Base-by-base conservation (phyloP, 1,140 invertebrate genomes). In the Heliconius hermathena region DNA sequence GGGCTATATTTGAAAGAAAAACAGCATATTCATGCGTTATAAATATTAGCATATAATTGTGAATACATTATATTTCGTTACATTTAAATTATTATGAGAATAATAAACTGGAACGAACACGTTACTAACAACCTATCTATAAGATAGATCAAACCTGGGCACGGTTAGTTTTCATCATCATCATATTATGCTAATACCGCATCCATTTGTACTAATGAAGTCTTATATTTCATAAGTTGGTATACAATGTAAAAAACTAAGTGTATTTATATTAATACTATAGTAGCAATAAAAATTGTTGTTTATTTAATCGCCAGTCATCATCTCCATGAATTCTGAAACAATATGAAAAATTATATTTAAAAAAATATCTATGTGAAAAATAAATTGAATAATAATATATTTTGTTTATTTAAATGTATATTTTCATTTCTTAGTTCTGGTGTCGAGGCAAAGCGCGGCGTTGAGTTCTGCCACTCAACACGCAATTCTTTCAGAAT, bases 261-360 rank as follows among this genome's bases (percentile, higher is more conserved):
- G 84, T 77, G 83, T 89, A 88, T 80, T 33, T 66, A 26, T 29
- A 18, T 87, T 91, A 90, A 89, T 91, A 90, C 87, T 93, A 88
- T 86, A 76, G 22, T 66, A 66, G 29, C 22, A 66, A 22, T 66
- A 29, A 26, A 1, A 66, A 76, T 74, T 76, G 76, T 78, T 76
- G 74, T 77, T 57, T 78, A 72, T 90, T 96, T 96, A 97, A 93
- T 97, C 97, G 89, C 97, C 97, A 90, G 97, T 97, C 97, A 97
- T 97, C 97, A 97, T 97, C 90, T 97, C 97, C 97, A 97, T 97
- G 94, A 97, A 97, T 95, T 97, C 97, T 97, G 94, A 73, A 94
- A 95, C 80, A 87, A 89, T 85, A 76, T 77, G 88, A 85, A 84
- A 85, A 71, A 54, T 70, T 73, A 2, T 60, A n/a, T n/a, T 60